Percentiles rank a stretch among this genome's conserved stretches.
These are phyloP conservation scores for Drosophila peninsularis DNA, from an alignment of 2,888 invertebrate genomes.

Conservation along the genomic window DNA sequence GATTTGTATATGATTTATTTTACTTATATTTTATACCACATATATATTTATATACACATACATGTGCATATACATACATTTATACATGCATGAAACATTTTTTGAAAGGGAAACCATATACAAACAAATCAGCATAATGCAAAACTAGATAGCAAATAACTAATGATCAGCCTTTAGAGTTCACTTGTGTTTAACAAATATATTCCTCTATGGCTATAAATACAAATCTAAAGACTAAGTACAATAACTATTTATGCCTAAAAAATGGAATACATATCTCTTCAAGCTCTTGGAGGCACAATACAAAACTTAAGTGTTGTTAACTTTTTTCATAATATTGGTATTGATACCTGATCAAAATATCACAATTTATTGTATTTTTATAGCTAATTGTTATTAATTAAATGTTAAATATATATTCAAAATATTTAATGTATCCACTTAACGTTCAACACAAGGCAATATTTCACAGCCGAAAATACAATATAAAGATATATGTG, in stretches of 20 bases:
- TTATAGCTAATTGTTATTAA: conserved; percentile 17
- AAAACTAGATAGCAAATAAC: conserved; percentile 62
- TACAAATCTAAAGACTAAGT: conserved; percentile 37
- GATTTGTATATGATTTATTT: conserved; percentile 60
- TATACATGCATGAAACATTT: neutral
- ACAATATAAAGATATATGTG: conserved; percentile 24
- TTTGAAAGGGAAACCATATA: conserved; percentile 1
- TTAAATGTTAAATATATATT: conserved; percentile 10
- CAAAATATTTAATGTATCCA: conserved; percentile 39
- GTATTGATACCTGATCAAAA: conserved; percentile 21
- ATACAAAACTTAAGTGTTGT: conserved; percentile 45
- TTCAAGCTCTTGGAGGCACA: conserved; percentile 59
- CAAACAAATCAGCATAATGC: conserved; percentile 5
- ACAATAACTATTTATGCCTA: conserved; percentile 44
- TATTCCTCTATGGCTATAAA: conserved; percentile 33
- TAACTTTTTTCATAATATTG: conserved; percentile 40
- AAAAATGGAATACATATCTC: conserved; percentile 62
- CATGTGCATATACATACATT: neutral
- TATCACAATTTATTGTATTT: conserved; percentile 9
- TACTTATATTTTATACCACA: conserved; percentile 3
- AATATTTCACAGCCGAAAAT: conserved; percentile 29
- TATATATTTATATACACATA: neutral
- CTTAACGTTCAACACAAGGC: conserved; percentile 27
- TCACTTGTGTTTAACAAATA: conserved; percentile 49
- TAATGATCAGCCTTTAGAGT: conserved; percentile 51